Base-by-base conservation (phyloP, 2,113 vertebrate species). In the Pao palembangensis region DNA sequence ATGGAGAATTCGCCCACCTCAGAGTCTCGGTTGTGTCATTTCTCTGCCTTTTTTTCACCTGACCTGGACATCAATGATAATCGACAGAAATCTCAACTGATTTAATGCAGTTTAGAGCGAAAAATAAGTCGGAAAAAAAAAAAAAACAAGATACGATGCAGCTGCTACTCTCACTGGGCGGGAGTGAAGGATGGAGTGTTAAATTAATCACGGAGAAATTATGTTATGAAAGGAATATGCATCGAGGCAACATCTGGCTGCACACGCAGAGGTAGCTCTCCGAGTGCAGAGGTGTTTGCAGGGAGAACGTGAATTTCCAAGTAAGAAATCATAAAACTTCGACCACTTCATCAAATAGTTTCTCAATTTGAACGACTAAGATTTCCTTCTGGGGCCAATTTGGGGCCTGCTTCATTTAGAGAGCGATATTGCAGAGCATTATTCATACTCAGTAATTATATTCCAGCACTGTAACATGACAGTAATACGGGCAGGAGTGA, bases 401-500 rank as follows among this genome's bases (percentile, higher is more conserved):
- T 87, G 71, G 59, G 73, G 51, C 66, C 62, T 52, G 61, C 81
- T 82, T 88, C 85, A 64, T 88, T 88, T 86, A 83, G 61, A 78
- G 62, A 73, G 84, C 86, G 90, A 89, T 91, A 93, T 84, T 85
- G 88, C 82, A 55, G 75, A 58, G 85, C 85, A 88, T 81, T 82
- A 93, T 92, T 93, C 91, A 92, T 87, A 88, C 82, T 82, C 81
- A 80, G 83, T 91, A 87, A 91, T 92, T 91, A 91, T 89, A 91
- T 93, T 92, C 91, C 88, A 76, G 84, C 85, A 78, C 88, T 85
- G 88, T 87, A 91, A 60, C 86, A 87, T 93, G 94, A 94, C 94
- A 95, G 93, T 93, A 95, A 93, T 92, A 90, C 73, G 88, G 85
- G 51, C 43, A 93, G 91, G 91, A 95, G 83, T 91, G 92, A 96